Evolutionary conservation across 1,140 invertebrate species (phyloP).

Genomic region (Apocrypta bakeri): DNA sequence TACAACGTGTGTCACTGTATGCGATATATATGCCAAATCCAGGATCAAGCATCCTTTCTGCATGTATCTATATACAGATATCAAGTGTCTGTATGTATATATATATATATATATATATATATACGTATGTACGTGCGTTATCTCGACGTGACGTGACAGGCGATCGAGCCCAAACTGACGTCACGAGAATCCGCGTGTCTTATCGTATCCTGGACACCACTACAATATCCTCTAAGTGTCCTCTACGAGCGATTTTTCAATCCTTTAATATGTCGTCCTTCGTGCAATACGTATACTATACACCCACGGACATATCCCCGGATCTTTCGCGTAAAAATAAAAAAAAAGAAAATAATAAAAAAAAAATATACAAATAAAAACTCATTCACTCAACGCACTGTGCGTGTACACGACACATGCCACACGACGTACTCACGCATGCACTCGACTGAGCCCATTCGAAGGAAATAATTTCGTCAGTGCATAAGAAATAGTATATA

Average conservation of each 20-base stretch:
- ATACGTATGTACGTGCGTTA: no score
- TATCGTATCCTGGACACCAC: background rate
- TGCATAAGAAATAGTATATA: constrained; percentile 56
- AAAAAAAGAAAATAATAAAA: no score
- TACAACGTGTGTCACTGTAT: background rate
- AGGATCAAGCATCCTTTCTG: no score
- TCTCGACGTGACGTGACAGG: background rate
- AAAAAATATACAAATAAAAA: no score
- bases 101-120: background rate
- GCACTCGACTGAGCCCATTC: background rate
- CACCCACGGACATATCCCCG: background rate
- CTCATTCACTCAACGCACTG: background rate
- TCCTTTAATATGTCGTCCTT: background rate
- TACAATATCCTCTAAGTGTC: background rate
- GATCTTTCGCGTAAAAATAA: background rate
- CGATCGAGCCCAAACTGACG: constrained; percentile 4
- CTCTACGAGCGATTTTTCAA: background rate
- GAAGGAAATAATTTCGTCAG: constrained; percentile 39
- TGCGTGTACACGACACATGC: no score
- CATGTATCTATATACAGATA: background rate
- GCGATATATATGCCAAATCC: no score
- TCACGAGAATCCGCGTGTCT: background rate
- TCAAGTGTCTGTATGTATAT: background rate
- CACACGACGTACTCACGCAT: background rate
- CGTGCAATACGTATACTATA: background rate